phyloP scores from a whole-genome alignment of 1,140 invertebrate genomes.

The Drosophila carrolli region DNA sequence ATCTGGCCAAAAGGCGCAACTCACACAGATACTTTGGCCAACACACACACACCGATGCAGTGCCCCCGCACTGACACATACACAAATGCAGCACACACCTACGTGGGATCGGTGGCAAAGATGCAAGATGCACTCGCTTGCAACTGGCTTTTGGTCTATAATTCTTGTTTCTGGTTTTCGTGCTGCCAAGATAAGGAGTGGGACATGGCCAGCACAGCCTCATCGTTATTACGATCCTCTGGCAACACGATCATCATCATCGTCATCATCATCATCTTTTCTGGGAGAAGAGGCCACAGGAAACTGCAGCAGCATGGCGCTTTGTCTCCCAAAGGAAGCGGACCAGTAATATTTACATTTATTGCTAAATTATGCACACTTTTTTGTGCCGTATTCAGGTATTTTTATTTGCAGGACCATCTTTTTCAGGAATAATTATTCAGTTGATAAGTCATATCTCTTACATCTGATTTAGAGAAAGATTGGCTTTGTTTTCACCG shows the following conservation, averaged over 20 bases:
- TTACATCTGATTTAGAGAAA: slow-evolving; percentile 7
- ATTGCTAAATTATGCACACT: slow-evolving; percentile 82
- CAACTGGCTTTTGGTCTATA: slow-evolving; percentile 81
- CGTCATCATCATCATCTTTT: slow-evolving; percentile 39
- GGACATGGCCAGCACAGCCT: slow-evolving; percentile 49
- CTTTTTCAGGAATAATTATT: slow-evolving; percentile 42
- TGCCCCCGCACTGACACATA: slow-evolving; percentile 24
- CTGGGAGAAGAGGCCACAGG: slow-evolving; percentile 25
- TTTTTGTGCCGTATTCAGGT: slow-evolving; percentile 51
- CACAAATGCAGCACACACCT: slow-evolving; percentile 20
- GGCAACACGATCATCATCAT: slow-evolving; percentile 24
- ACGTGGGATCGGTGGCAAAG: slow-evolving; percentile 14
- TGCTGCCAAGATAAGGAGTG: slow-evolving; percentile 74
- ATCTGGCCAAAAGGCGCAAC: slow-evolving; percentile 58
- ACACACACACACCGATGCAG: slow-evolving; percentile 30
- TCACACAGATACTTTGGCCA: slow-evolving; percentile 36
- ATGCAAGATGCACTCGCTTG: slow-evolving; percentile 30
- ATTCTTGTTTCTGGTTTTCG: slow-evolving; percentile 81
- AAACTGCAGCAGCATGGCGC: slow-evolving; percentile 65
- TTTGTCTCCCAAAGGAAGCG: slow-evolving; percentile 77
- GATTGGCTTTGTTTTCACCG: neutral
- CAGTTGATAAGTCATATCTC: slow-evolving; percentile 34
- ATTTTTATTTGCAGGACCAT: slow-evolving; percentile 51
- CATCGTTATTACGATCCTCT: slow-evolving; percentile 55
- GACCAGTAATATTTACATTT: slow-evolving; percentile 82